Percentiles rank a stretch among this genome's conserved stretches.
Evolutionary conservation across 2,113 vertebrate genomes (phyloP).

Genomic region (Catharus fuscescens): DNA sequence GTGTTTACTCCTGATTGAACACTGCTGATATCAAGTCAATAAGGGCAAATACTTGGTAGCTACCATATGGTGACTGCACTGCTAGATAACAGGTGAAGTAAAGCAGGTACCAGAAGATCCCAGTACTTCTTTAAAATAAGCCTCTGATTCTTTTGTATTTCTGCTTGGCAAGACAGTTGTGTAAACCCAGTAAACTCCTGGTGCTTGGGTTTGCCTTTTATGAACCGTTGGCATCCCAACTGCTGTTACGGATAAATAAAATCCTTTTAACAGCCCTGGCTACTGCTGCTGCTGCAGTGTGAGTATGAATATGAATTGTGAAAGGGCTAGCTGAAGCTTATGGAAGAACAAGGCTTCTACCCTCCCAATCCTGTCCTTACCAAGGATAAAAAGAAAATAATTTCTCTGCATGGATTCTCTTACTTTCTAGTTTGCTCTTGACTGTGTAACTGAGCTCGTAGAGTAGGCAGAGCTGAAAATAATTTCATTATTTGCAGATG

Average conservation of each 20-base stretch:
- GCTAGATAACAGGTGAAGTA: not conserved
- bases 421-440: not conserved
- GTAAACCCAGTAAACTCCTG: not conserved
- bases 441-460: rapidly evolving
- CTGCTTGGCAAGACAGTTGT: not conserved
- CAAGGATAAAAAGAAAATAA: not conserved
- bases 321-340: not conserved
- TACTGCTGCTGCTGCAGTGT: not conserved
- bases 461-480: not conserved
- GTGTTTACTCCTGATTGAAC: not conserved
- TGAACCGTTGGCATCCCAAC: rapidly evolving
- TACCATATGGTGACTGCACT: not conserved
- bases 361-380: not conserved
- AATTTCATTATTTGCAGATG: not conserved
- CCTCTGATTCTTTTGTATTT: not conserved
- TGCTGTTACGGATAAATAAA: not conserved
- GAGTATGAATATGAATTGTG: not conserved
- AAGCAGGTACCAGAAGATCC: not conserved
- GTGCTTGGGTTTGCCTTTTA: not conserved
- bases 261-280: not conserved
- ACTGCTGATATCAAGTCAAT: not conserved
- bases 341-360: not conserved
- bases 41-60: not conserved
- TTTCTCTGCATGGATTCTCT: not conserved
- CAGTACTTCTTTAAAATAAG: not conserved